Evolutionary conservation across 2,113 vertebrate species (phyloP), one percentile per base, ranked within the genome.

Genomic region (Oreochromis aureus): DNA sequence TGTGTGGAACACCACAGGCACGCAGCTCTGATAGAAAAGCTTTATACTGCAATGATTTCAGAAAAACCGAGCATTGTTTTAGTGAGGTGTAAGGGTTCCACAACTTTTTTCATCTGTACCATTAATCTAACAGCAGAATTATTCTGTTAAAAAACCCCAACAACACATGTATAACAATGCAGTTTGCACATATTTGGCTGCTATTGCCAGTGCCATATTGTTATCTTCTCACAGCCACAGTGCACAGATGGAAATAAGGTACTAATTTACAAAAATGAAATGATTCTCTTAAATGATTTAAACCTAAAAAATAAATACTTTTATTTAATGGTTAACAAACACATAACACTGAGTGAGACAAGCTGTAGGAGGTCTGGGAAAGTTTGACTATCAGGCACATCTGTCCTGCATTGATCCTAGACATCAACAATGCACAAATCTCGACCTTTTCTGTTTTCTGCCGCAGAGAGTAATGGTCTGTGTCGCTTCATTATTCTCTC

Each of bases 401-500:
- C 9, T 30, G 22, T 2, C 69, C 41, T 24, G 15, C 41, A 73
- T 73, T 36, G 59, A 63, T 63, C 32, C 19, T 63, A 63, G 32
- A 63, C 10, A 0, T 36, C 59, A 63, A 36, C 32, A n/a, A 63
- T 3, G 15, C 32, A 36, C 63, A 41, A 39, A n/a, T 66, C 2
- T n/a, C 3, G 1, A 44, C 66, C 2, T 46, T 73, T 73, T 1
- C 22, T 73, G 69, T 71, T 71, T 71, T 71, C 85, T 55, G 32
- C 76, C 4, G 13, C 2, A 7, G 46, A 71, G 7, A 85, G 19
- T 85, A 87, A 89, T 6, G 53, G 80, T 55, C 56, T 82, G 53
- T 85, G 83, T 24, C 27, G 24, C 81, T 69, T 91, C 80, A 79
- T 93, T 90, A 90, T 81, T 84, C 85, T 82, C 55, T n/a, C 36